Evolutionary conservation across 2,888 invertebrate genomes (phyloP).

Genomic region (Villa cingulata): DNA sequence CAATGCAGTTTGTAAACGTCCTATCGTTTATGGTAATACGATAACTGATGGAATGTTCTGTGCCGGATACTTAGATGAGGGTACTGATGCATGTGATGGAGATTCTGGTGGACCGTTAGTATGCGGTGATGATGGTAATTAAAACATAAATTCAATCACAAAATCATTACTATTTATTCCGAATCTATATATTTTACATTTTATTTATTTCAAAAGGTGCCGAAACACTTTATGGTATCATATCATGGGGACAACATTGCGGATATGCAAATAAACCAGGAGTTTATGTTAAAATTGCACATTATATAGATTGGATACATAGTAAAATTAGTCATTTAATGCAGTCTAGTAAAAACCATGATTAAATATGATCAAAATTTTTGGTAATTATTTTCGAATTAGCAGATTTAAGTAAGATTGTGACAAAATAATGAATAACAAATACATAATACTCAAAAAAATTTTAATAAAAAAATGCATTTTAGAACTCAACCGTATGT

Average conservation of each 20-base stretch:
- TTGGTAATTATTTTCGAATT: background rate
- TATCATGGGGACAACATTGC: slow-evolving; percentile 67
- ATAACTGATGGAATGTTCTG: slow-evolving; percentile 65
- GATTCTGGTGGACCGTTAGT: slow-evolving; percentile 77
- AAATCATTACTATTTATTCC: too few relatives aligned
- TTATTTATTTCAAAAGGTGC: slow-evolving; percentile 35
- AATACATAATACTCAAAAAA: background rate
- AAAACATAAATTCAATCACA: too few relatives aligned
- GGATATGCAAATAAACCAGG: slow-evolving; percentile 61
- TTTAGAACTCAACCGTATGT: too few relatives aligned
- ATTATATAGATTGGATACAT: slow-evolving; percentile 55
- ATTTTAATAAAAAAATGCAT: too few relatives aligned
- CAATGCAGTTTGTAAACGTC: slow-evolving; percentile 47
- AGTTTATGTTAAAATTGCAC: slow-evolving; percentile 52
- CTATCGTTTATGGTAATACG: slow-evolving; percentile 50
- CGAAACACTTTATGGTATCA: slow-evolving; percentile 54
- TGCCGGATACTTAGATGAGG: slow-evolving; percentile 62
- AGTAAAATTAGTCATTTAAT: slow-evolving; percentile 37
- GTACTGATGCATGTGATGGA: slow-evolving; percentile 68
- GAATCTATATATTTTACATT: background rate
- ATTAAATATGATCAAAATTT: background rate
- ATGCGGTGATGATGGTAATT: slow-evolving; percentile 48
- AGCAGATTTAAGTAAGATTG: too few relatives aligned
- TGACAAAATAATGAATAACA: too few relatives aligned
- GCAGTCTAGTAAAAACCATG: slow-evolving; percentile 12